These are phyloP conservation scores for Crax fasciolata DNA, from an alignment of 2,797 vertebrate species.

Conservation along the genomic window DNA sequence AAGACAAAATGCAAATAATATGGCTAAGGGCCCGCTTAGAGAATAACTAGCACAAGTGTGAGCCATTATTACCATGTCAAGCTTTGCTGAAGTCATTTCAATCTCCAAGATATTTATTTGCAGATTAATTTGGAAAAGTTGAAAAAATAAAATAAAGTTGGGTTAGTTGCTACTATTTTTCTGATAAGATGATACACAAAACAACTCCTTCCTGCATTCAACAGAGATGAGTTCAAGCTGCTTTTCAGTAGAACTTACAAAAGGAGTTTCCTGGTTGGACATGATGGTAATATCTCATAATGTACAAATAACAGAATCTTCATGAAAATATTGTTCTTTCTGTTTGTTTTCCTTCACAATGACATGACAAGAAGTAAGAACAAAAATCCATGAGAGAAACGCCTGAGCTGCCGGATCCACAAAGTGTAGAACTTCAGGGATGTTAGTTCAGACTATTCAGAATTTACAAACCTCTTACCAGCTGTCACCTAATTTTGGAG, in stretches of 20 bases:
- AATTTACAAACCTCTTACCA: not conserved
- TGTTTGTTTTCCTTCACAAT: slow-evolving; percentile 24
- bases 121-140: not conserved
- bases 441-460: not conserved
- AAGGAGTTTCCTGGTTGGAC: not conserved
- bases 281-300: not conserved
- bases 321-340: slow-evolving; percentile 8
- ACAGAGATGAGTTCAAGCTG: not conserved
- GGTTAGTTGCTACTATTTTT: not conserved
- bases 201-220: not conserved
- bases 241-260: slow-evolving; percentile 22
- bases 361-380: not conserved
- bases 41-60: slow-evolving; percentile 28
- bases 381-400: not conserved
- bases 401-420: not conserved
- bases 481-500: not conserved
- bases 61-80: slow-evolving; percentile 23
- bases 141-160: not conserved
- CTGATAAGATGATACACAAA: not conserved
- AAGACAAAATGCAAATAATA: slow-evolving; percentile 75
- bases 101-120: slow-evolving; percentile 38
- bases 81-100: slow-evolving; percentile 20
- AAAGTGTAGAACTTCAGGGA: not conserved
- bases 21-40: slow-evolving; percentile 32
- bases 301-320: not conserved